A percentile compares a stretch with the other conserved stretches of the same genome.
Conservation (phyloP, 2,113 vertebrate genomes). For the Eupsittula cactorum region DNA sequence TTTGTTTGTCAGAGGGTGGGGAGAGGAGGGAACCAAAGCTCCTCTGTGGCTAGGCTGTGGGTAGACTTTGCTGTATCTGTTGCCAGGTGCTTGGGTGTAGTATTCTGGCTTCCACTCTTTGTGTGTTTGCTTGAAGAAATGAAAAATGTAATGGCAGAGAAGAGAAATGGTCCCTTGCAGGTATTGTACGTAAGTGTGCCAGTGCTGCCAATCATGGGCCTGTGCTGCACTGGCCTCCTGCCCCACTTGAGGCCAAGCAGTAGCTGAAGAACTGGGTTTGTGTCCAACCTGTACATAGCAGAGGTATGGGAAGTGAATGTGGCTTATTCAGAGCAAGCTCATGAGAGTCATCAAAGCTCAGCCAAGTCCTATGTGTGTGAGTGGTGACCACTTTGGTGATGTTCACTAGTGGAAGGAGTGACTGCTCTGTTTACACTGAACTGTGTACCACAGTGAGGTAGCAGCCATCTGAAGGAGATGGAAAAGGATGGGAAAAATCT, state of each 20-base stretch:
- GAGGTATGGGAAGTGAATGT: not conserved
- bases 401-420: not conserved
- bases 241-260: not conserved
- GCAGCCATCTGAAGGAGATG: not conserved
- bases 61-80: not conserved
- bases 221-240: rapidly evolving
- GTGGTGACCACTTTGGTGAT: not conserved
- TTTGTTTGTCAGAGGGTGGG: not conserved
- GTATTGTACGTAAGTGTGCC: rapidly evolving
- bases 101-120: not conserved
- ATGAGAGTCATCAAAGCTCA: not conserved
- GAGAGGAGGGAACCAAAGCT: not conserved
- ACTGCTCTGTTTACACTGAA: not conserved
- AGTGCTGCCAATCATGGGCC: not conserved
- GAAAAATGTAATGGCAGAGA: not conserved
- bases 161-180: not conserved
- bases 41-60: not conserved
- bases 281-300: not conserved
- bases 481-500: not conserved
- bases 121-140: not conserved
- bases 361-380: not conserved
- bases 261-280: rapidly evolving
- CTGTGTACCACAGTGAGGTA: rapidly evolving
- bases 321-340: not conserved
- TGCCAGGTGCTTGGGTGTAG: not conserved